These are phyloP conservation scores for Anseranas semipalmata DNA, from an alignment of 2,113 vertebrate species.

Conservation along the genomic window DNA sequence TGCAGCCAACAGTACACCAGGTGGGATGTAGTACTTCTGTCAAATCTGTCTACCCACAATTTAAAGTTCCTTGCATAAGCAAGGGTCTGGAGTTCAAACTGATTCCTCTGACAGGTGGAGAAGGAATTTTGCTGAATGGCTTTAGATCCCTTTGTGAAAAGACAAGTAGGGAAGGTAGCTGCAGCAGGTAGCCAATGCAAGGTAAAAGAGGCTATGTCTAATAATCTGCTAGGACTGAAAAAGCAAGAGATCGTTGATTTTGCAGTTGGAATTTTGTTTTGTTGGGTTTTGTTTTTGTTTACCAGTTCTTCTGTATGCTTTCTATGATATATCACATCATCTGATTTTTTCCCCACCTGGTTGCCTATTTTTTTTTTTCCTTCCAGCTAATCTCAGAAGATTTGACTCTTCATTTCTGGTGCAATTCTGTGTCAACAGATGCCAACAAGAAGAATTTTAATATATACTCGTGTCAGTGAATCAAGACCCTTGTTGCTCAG, in stretches of 20 bases:
- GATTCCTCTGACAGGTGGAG: neutral
- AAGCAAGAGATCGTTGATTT: neutral
- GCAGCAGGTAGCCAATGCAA: neutral
- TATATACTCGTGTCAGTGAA: neutral
- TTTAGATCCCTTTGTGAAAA: neutral
- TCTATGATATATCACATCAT: neutral
- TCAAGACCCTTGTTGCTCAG: neutral
- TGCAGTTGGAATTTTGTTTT: rapidly evolving
- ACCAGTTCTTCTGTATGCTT: neutral
- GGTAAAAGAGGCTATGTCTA: neutral
- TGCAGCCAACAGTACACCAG: neutral
- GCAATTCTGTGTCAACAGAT: neutral
- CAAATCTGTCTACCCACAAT: neutral
- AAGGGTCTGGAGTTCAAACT: neutral
- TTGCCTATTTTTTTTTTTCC: neutral
- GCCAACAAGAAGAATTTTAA: neutral
- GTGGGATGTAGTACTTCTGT: slow-evolving; percentile 2
- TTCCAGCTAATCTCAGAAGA: neutral
- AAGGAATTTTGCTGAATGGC: neutral
- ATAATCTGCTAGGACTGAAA: neutral
- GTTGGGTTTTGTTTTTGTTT: neutral
- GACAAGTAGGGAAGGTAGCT: neutral
- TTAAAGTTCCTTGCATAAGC: neutral
- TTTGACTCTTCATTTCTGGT: neutral
- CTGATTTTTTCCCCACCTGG: neutral